Evolutionary conservation across 2,888 invertebrate genomes (phyloP).

Genomic region (Amiota minor): DNA sequence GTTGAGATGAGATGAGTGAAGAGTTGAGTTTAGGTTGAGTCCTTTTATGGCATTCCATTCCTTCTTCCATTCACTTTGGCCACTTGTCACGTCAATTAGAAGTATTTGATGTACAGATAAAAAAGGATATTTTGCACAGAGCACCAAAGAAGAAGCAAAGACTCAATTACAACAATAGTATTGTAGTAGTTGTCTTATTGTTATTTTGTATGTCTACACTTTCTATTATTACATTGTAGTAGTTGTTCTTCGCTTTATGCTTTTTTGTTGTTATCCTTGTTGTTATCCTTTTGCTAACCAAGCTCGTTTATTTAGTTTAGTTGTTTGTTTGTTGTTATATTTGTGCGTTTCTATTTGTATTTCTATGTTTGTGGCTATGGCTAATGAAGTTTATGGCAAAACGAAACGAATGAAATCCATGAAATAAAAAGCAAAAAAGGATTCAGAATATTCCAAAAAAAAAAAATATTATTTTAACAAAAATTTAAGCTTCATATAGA

Average conservation of each 20-base stretch:
- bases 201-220: no score
- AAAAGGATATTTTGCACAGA: constrained; percentile 6
- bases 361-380: background rate
- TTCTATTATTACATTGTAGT: background rate
- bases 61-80: background rate
- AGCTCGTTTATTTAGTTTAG: constrained; percentile 7
- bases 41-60: background rate
- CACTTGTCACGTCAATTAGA: constrained; percentile 19
- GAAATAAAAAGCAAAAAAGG: constrained; percentile 6
- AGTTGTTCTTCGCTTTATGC: background rate
- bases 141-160: background rate
- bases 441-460: background rate
- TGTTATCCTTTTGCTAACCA: background rate
- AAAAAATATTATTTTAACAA: no score
- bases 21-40: background rate
- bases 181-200: no score
- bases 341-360: constrained; percentile 2
- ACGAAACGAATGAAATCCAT: no score
- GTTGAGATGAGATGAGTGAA: no score
- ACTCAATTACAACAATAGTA: constrained; percentile 7
- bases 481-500: background rate
- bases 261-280: background rate
- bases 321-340: background rate
- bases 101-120: constrained; percentile 9
- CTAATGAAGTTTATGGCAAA: constrained; percentile 6